Evolutionary conservation across 2,888 invertebrate genomes (phyloP).

Genomic region (Cataglyphis albicans): DNA sequence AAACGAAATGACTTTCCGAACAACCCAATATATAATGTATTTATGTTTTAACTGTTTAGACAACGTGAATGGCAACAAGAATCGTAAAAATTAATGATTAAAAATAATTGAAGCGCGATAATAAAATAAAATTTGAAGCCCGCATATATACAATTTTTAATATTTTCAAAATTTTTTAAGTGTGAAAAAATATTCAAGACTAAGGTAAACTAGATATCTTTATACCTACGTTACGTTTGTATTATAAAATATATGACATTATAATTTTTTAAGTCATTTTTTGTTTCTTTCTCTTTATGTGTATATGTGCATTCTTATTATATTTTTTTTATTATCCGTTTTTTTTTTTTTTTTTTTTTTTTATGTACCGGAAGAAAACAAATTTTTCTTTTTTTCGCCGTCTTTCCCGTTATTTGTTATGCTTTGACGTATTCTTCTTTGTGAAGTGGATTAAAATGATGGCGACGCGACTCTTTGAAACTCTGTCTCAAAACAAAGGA

Average conservation of each 20-base stretch:
- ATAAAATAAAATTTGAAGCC: neutral
- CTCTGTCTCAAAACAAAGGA: conserved; percentile 19
- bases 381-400: neutral
- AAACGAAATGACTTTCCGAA: too few species aligned
- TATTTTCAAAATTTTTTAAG: neutral
- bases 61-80: neutral
- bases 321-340: conserved; percentile 11
- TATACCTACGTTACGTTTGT: conserved; percentile 41
- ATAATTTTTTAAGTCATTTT: neutral
- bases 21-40: neutral
- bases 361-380: neutral
- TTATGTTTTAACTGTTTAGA: conserved; percentile 15
- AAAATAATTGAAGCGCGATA: too few species aligned
- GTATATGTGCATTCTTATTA: neutral
- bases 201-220: too few species aligned
- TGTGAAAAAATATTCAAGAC: too few species aligned
- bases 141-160: neutral
- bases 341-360: neutral
- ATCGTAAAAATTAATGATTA: neutral
- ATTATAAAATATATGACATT: neutral
- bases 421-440: neutral
- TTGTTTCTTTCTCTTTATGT: neutral
- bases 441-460: conserved; percentile 36
- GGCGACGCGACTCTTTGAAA: neutral
- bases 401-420: neutral